Conservation (phyloP, 2,888 invertebrate genomes). For the Brachyptera putata region DNA sequence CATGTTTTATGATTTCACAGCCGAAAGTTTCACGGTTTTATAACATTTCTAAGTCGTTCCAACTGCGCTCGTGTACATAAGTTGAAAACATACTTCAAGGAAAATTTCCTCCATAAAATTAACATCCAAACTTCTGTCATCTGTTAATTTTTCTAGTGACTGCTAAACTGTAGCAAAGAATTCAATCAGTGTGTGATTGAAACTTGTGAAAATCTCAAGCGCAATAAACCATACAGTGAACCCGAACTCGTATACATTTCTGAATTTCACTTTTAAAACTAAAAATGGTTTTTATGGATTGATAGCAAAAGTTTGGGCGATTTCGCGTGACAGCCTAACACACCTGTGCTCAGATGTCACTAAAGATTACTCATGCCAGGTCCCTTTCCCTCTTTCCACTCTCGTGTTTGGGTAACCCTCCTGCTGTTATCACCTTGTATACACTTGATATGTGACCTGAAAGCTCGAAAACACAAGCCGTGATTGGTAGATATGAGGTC, state of each 20-base stretch:
- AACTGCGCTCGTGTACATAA: too few species aligned
- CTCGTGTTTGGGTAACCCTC: too few species aligned
- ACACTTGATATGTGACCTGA: background rate
- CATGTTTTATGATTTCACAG: background rate
- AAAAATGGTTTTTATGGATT: constrained; percentile 7
- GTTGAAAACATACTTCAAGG: background rate
- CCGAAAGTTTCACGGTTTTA: background rate
- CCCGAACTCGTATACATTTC: background rate
- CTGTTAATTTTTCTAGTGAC: constrained; percentile 11
- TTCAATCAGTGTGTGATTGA: constrained; percentile 10
- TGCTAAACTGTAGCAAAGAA: background rate
- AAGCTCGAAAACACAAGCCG: too few species aligned
- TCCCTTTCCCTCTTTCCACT: background rate
- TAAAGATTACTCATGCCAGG: background rate
- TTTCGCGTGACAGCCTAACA: background rate
- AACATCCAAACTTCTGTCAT: constrained; percentile 9
- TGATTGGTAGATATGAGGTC: too few species aligned
- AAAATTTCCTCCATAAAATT: constrained; percentile 3
- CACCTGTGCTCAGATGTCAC: constrained; percentile 4
- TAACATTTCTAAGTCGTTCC: background rate
- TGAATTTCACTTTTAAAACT: background rate
- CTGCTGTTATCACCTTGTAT: too few species aligned
- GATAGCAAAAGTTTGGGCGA: constrained; percentile 15
- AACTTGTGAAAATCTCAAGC: too few species aligned
- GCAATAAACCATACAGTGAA: too few species aligned